Conservation (phyloP, 2,888 invertebrate genomes). For the Tachina grossa region DNA sequence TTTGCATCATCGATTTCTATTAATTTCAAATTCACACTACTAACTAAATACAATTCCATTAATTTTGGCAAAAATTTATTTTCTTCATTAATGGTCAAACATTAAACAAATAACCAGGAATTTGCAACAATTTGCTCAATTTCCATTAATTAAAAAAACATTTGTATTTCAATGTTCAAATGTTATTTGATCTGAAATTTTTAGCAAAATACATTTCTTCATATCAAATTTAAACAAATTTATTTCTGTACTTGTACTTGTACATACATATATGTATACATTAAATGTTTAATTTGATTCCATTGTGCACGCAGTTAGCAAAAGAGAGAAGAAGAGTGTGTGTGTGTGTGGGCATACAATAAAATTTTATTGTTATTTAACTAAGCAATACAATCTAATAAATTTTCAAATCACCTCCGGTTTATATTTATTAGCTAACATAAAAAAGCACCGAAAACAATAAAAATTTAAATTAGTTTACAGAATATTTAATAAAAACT, state of each 20-base stretch:
- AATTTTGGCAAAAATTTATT: not conserved
- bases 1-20: constrained; percentile 3
- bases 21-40: too few relatives aligned
- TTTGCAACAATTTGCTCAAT: constrained; percentile 3
- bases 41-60: not conserved
- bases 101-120: not conserved
- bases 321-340: not conserved
- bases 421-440: constrained; percentile 17
- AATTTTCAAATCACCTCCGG: constrained; percentile 23
- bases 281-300: constrained; percentile 10
- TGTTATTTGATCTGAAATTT: not conserved
- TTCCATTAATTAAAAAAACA: constrained; percentile 30
- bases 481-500: not conserved
- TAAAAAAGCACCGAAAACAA: not conserved
- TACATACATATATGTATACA: too few relatives aligned
- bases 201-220: constrained; percentile 6
- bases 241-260: not conserved
- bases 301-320: not conserved
- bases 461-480: constrained; percentile 2
- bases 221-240: not conserved
- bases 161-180: not conserved
- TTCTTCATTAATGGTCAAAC: not conserved
- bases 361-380: constrained; percentile 9
- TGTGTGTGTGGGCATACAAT: not conserved
- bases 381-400: constrained; percentile 1